Base-by-base conservation (phyloP, 2,888 invertebrate species). In the Cantharis rustica region DNA sequence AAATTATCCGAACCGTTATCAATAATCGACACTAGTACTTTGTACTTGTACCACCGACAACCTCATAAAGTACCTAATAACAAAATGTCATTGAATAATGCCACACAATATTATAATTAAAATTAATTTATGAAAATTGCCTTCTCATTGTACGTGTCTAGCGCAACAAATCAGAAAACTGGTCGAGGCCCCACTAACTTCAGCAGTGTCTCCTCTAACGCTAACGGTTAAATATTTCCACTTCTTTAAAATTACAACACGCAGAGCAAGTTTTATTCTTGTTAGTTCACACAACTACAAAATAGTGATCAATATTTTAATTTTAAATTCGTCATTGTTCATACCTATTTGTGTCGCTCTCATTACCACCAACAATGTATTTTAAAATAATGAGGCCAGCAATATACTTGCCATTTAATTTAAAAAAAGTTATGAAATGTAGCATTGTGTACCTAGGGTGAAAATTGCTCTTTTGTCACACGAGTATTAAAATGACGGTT, bases 31-130 rank as follows among this genome's bases (percentile, higher is more conserved):
- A 47, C 47, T n/a, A 47, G 47, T n/a, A 47, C 47, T 47, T 47
- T 47, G 47, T 47, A 47, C 47, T 47, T 47, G 47, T n/a, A n/a
- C 47, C 47, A 47, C 47, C 47, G n/a, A n/a, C 47, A n/a, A 47
- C 47, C n/a, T 10, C 47, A 7, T 47, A 47, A 47, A 47, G n/a
- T n/a, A 47, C 47, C 47, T 47, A 47, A 20, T 66, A 47, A 47
- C 61, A 72, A 15, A 66, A 27, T 72, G 72, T 66, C 72, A 72
- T 72, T 72, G 47, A 47, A 47, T n/a, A 47, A 47, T n/a, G 47
- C n/a, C 7, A 47, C 47, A 47, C 7, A 47, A 47, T 47, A n/a
- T 47, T 47, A 31, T 64, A 72, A 72, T 72, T 66, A 66, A 11
- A 20, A 72, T 72, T 63, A 64, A 63, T 66, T 72, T 27, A 11